These are phyloP conservation scores for Homalodisca vitripennis DNA, from an alignment of 1,140 invertebrate genomes.

Conservation along the genomic window DNA sequence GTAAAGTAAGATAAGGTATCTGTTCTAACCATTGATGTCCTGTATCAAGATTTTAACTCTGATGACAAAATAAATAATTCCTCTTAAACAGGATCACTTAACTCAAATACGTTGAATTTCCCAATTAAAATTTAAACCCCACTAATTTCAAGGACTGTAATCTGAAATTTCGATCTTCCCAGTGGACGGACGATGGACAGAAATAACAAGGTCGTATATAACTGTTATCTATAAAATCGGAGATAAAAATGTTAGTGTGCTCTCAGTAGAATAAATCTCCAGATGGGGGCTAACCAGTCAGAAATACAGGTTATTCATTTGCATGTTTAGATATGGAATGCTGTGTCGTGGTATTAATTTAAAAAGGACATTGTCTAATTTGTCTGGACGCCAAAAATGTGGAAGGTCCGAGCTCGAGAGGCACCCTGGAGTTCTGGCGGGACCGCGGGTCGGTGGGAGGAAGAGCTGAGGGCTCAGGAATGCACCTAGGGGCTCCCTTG, in stretches of 20 bases:
- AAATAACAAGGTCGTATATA: too few species aligned
- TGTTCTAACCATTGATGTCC: too few species aligned
- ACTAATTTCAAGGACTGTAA: too few species aligned
- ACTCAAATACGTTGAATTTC: too few species aligned
- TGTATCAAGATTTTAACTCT: too few species aligned
- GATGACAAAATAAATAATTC: too few species aligned
- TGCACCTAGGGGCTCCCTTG: constrained; percentile 1
- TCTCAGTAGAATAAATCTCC: neutral
- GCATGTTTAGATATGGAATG: constrained; percentile 23
- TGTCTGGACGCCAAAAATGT: constrained; percentile 24
- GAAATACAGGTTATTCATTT: constrained; percentile 22
- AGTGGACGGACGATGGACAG: too few species aligned
- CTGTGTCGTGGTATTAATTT: constrained; percentile 21
- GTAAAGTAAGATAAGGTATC: too few species aligned
- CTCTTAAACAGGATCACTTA: too few species aligned
- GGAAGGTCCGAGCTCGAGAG: neutral
- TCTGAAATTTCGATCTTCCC: too few species aligned
- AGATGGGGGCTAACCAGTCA: neutral
- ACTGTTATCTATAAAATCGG: neutral
- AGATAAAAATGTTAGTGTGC: neutral
- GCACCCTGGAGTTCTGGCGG: constrained; percentile 1
- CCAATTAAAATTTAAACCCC: too few species aligned
- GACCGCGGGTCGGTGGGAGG: neutral
- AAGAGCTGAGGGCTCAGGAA: neutral
- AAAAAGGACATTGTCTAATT: constrained; percentile 22